phyloP scores from a whole-genome alignment of 2,888 invertebrate species.

The Griposia aprilina region DNA sequence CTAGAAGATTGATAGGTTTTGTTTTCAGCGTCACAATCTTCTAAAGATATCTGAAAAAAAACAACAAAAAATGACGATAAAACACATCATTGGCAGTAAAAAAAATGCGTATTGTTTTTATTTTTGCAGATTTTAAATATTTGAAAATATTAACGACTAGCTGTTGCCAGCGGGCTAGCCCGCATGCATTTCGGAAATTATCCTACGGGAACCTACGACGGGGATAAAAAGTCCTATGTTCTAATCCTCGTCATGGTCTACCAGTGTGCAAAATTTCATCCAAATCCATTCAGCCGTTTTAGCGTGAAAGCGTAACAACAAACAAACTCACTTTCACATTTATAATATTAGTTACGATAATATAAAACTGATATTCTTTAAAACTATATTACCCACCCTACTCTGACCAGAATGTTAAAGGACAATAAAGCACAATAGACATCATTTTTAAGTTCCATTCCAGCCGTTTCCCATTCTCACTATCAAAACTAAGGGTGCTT shows the following conservation, averaged over 20 bases:
- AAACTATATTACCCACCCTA: not conserved
- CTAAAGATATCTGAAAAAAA: slow-evolving; percentile 33
- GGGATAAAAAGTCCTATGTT: not conserved
- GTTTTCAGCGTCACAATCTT: not conserved
- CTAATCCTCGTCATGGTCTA: not conserved
- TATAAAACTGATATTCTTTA: not conserved
- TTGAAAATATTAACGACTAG: not conserved
- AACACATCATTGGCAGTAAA: not conserved
- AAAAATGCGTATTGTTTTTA: not conserved
- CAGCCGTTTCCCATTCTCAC: too few relatives aligned
- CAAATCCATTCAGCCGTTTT: not conserved
- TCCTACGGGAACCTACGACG: not conserved
- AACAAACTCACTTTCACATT: not conserved
- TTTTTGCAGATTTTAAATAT: not conserved
- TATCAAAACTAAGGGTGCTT: too few relatives aligned
- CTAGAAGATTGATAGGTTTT: slow-evolving; percentile 7
- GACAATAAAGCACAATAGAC: not conserved
- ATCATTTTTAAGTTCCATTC: not conserved
- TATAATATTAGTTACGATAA: not conserved
- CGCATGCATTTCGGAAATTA: not conserved
- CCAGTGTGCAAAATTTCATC: not conserved
- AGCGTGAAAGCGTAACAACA: not conserved
- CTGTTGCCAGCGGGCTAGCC: not conserved
- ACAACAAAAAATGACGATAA: not conserved
- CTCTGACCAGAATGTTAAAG: not conserved